Percentiles rank a stretch among this genome's conserved stretches.
These are phyloP conservation scores for Axea sp. DNA, from an alignment of 2,888 invertebrate species.

Conservation along the genomic window DNA sequence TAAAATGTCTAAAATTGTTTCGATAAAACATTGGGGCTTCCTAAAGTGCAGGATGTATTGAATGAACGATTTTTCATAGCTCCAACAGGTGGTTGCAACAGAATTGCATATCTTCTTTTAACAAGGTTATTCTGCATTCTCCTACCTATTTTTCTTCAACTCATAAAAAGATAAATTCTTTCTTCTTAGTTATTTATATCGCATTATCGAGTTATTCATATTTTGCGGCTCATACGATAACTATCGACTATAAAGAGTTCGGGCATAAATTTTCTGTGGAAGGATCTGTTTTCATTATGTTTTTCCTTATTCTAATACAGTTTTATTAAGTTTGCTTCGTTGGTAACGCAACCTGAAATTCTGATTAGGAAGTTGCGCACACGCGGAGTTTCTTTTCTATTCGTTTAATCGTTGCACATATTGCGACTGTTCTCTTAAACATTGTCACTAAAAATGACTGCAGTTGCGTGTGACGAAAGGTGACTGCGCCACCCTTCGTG, in stretches of 20 bases:
- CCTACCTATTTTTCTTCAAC: slow-evolving; percentile 55
- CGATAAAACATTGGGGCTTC: slow-evolving; percentile 42
- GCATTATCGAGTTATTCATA: slow-evolving; percentile 42
- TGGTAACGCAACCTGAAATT: too few species aligned
- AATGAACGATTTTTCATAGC: slow-evolving; percentile 63
- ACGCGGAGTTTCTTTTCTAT: too few species aligned
- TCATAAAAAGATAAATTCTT: slow-evolving; percentile 56
- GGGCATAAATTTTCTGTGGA: background rate
- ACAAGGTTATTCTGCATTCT: slow-evolving; percentile 59
- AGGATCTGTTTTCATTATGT: too few species aligned
- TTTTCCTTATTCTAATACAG: too few species aligned
- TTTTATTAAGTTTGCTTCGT: too few species aligned
- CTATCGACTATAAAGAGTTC: slow-evolving; percentile 4
- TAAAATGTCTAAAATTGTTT: slow-evolving; percentile 27
- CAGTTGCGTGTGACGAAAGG: too few species aligned
- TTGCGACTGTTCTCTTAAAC: too few species aligned
- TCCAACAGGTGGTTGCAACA: slow-evolving; percentile 63
- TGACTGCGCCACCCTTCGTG: too few species aligned
- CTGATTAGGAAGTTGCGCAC: too few species aligned
- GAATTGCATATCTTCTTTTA: slow-evolving; percentile 61
- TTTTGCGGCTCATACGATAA: slow-evolving; percentile 25
- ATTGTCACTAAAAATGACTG: too few species aligned
- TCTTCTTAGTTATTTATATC: slow-evolving; percentile 55
- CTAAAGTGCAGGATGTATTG: slow-evolving; percentile 53
- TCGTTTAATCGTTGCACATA: too few species aligned